Evolutionary conservation across 2,113 vertebrate genomes (phyloP).

Genomic region (Laticauda laticaudata): DNA sequence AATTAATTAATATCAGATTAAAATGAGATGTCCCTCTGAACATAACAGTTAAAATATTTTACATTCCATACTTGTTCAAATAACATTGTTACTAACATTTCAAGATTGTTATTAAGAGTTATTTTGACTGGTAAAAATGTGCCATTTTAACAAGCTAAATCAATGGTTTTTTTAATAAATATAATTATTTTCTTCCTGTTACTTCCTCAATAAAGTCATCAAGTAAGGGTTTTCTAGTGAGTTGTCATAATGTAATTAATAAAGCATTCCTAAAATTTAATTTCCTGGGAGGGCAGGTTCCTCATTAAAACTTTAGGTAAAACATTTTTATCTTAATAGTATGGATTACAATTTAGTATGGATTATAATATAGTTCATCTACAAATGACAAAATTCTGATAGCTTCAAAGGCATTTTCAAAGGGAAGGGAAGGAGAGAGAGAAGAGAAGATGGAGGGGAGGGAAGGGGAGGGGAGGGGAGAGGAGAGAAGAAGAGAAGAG

Average conservation of each 20-base stretch:
- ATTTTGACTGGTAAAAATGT: not conserved
- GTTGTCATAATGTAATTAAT: not conserved
- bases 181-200: not conserved
- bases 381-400: not conserved
- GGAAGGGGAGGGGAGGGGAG: rapidly evolving
- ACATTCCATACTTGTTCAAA: not conserved
- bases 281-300: not conserved
- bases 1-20: not conserved
- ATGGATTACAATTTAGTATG: not conserved
- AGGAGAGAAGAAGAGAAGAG: too few relatives aligned
- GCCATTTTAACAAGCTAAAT: not conserved
- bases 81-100: not conserved
- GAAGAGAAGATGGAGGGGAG: too few relatives aligned
- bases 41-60: not conserved
- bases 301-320: not conserved
- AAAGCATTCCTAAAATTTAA: not conserved
- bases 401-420: not conserved
- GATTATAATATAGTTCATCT: not conserved
- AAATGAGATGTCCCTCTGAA: not conserved
- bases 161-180: not conserved
- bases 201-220: not conserved
- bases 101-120: not conserved
- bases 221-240: not conserved
- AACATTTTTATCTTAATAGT: not conserved
- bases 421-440: not conserved